Conservation (phyloP, 1,140 invertebrate species). For the Phortica variegata region DNA sequence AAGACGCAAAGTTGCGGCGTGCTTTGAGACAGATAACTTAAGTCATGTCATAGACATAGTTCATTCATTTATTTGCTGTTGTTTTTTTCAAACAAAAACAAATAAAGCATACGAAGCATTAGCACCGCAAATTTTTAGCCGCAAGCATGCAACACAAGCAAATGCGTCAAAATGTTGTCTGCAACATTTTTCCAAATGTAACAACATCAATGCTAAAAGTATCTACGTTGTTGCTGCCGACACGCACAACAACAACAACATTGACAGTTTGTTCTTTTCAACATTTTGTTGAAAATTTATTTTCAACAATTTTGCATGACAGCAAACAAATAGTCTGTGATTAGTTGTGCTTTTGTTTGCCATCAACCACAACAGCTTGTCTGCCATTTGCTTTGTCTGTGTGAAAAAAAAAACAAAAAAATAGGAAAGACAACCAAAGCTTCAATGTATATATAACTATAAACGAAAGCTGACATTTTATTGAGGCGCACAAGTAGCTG, state of each 20-base stretch:
- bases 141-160: neutral
- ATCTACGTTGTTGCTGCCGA: neutral
- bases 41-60: too few relatives aligned
- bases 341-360: conserved; percentile 12
- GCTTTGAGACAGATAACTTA: too few relatives aligned
- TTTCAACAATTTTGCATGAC: conserved; percentile 16
- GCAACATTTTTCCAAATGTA: conserved; percentile 1
- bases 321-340: conserved; percentile 12
- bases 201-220: neutral
- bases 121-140: neutral
- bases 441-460: too few relatives aligned
- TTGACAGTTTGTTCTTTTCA: neutral
- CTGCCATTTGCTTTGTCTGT: neutral
- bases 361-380: conserved; percentile 1
- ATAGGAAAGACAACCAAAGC: too few relatives aligned
- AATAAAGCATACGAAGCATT: too few relatives aligned
- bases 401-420: too few relatives aligned
- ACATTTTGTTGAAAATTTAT: conserved; percentile 11
- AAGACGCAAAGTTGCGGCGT: too few relatives aligned
- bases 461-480: too few relatives aligned
- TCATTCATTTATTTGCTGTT: too few relatives aligned
- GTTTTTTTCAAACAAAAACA: too few relatives aligned
- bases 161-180: neutral
- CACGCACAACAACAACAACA: neutral
- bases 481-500: too few relatives aligned